Evolutionary conservation across 2,888 invertebrate genomes (phyloP).

Genomic region (Agrilus mali): DNA sequence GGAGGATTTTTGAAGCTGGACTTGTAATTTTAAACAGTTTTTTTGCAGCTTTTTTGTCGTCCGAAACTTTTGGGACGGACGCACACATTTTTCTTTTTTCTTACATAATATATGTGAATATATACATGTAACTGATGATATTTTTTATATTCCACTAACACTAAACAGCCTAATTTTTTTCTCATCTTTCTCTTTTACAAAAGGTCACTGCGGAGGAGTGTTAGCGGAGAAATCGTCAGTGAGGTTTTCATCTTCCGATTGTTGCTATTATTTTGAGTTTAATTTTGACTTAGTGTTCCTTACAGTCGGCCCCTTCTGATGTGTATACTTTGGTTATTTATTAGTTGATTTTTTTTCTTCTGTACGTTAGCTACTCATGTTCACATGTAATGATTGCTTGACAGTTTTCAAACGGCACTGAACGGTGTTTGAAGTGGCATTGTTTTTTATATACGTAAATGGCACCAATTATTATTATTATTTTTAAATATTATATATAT

Average conservation of each 20-base stretch:
- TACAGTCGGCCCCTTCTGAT: constrained; percentile 7
- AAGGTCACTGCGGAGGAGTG: constrained; percentile 19
- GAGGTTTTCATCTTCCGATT: constrained; percentile 29
- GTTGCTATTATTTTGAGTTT: constrained; percentile 22
- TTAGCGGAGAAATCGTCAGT: constrained; percentile 34
- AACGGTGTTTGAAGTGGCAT: constrained; percentile 38
- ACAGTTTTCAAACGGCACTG: constrained; percentile 32
- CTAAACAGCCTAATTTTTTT: not conserved
- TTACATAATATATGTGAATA: constrained; percentile 3
- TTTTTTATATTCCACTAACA: constrained; percentile 1
- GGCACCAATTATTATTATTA: constrained; percentile 30
- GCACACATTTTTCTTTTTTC: constrained; percentile 12
- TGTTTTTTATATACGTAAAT: constrained; percentile 32
- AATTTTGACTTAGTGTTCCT: constrained; percentile 18
- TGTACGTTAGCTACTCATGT: constrained; percentile 47
- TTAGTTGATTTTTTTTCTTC: constrained; percentile 24
- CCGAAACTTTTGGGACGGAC: constrained; percentile 16
- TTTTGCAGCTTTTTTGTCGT: constrained; percentile 27
- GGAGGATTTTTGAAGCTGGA: constrained; percentile 30
- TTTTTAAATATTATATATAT: constrained; percentile 11
- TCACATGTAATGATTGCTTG: constrained; percentile 58
- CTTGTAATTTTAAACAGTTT: constrained; percentile 25
- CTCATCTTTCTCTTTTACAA: not conserved
- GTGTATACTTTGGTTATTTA: constrained; percentile 23
- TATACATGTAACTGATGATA: constrained; percentile 7